Percentiles rank a stretch among this genome's conserved stretches.
Evolutionary conservation across 2,113 vertebrate species (phyloP).

Genomic region (Copsychus sechellarum): DNA sequence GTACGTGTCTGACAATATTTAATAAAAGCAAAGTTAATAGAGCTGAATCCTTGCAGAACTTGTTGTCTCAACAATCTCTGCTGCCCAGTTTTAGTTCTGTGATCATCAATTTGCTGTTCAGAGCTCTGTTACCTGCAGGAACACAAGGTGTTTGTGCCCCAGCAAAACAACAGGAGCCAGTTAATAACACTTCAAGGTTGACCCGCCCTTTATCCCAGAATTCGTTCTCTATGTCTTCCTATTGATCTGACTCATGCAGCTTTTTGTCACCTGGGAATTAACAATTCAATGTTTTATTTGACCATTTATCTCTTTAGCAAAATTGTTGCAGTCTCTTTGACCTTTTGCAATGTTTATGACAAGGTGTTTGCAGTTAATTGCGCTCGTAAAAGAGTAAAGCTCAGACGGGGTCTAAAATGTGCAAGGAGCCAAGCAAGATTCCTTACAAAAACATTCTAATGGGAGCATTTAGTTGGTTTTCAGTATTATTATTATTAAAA

Average conservation of each 20-base stretch:
- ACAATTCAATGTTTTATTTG: conserved; percentile 74
- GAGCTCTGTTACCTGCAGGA: neutral
- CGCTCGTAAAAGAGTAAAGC: conserved; percentile 2
- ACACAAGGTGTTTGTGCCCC: neutral
- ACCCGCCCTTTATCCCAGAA: conserved; percentile 71
- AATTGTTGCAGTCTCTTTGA: conserved; percentile 77
- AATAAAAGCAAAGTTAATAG: neutral
- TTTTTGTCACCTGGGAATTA: conserved; percentile 73
- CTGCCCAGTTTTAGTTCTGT: neutral
- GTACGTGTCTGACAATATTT: neutral
- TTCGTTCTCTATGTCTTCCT: conserved; percentile 57
- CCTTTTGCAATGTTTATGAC: conserved; percentile 81
- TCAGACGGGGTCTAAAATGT: neutral
- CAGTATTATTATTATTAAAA: neutral
- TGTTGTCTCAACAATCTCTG: neutral
- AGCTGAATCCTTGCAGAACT: neutral
- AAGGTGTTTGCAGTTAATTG: conserved; percentile 66
- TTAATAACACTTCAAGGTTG: conserved; percentile 73
- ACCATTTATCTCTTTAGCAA: conserved; percentile 79
- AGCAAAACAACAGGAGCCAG: conserved; percentile 38
- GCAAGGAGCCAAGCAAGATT: neutral
- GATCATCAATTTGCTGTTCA: conserved; percentile 9
- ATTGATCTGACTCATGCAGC: conserved; percentile 66
- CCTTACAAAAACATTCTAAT: neutral
- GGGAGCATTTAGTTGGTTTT: neutral